Evolutionary conservation across 2,888 invertebrate species (phyloP).

Genomic region (Polyommatus icarus): DNA sequence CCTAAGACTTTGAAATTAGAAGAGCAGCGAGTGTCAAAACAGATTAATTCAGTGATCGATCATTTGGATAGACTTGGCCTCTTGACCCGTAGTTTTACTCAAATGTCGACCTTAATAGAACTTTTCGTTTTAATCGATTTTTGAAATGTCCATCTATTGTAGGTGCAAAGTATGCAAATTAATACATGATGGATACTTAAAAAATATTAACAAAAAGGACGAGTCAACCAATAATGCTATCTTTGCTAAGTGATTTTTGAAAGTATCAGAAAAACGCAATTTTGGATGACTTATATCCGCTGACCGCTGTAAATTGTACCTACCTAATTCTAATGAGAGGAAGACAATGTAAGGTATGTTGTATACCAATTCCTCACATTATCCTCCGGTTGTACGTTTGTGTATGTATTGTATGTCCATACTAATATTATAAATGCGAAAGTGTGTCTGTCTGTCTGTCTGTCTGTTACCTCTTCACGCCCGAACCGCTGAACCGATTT

Average conservation of each 20-base stretch:
- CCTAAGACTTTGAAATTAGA: constrained; percentile 12
- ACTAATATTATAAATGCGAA: too few species aligned
- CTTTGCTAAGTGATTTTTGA: background rate
- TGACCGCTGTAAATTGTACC: too few species aligned
- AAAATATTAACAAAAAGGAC: background rate
- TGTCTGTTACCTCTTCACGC: too few species aligned
- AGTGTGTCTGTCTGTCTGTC: too few species aligned
- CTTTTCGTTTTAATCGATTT: background rate
- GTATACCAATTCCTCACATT: too few species aligned
- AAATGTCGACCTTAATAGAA: background rate
- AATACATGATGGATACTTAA: too few species aligned
- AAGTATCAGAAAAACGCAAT: background rate
- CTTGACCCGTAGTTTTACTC: background rate
- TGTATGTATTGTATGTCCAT: too few species aligned
- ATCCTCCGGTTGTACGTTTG: too few species aligned
- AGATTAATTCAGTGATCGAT: constrained; percentile 16
- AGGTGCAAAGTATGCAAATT: background rate
- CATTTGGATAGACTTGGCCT: constrained; percentile 5
- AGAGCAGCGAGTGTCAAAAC: constrained; percentile 7
- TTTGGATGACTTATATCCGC: too few species aligned
- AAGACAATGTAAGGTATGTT: too few species aligned
- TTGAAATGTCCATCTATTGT: background rate
- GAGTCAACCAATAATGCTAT: background rate
- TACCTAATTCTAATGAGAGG: too few species aligned
- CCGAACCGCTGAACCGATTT: too few species aligned